phyloP scores from a whole-genome alignment of 2,888 invertebrate species.

The Acanthoscelides obtectus region DNA sequence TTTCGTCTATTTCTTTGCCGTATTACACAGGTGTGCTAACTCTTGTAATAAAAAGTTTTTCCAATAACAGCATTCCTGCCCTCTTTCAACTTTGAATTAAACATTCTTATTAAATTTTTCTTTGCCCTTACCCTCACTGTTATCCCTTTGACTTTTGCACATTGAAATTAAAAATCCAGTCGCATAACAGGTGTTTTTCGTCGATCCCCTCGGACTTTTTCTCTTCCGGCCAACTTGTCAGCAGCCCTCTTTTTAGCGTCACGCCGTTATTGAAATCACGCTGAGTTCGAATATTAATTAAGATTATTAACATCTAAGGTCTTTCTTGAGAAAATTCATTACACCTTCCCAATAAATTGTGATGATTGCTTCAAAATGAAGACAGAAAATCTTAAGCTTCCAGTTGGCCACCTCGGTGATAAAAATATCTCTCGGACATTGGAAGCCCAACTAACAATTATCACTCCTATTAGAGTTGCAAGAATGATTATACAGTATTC shows the following conservation, averaged over 20 bases:
- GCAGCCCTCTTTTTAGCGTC: slow-evolving; percentile 7
- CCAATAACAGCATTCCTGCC: not conserved
- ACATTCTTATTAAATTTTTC: not conserved
- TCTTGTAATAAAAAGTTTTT: not conserved
- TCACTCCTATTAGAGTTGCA: no score
- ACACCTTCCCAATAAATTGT: slow-evolving; percentile 55
- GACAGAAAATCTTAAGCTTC: not conserved
- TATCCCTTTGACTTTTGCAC: slow-evolving; percentile 2
- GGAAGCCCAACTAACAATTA: no score
- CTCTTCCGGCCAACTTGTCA: not conserved
- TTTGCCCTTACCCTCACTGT: not conserved
- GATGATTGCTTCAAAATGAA: not conserved
- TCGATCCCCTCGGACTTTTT: slow-evolving; percentile 9
- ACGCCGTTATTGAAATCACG: slow-evolving; percentile 37
- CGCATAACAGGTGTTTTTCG: slow-evolving; percentile 30
- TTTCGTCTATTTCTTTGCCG: no score
- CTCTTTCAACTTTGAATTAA: not conserved
- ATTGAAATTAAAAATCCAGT: slow-evolving; percentile 33
- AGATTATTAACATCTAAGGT: slow-evolving; percentile 57
- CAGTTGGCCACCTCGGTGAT: not conserved
- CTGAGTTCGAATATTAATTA: slow-evolving; percentile 57
- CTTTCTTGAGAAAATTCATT: slow-evolving; percentile 53
- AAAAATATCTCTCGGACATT: no score
- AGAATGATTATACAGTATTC: no score
- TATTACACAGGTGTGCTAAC: not conserved